Base-by-base conservation (phyloP, 35 echinoderm and acorn worm genomes). In the Ophiothrix spiculata region DNA sequence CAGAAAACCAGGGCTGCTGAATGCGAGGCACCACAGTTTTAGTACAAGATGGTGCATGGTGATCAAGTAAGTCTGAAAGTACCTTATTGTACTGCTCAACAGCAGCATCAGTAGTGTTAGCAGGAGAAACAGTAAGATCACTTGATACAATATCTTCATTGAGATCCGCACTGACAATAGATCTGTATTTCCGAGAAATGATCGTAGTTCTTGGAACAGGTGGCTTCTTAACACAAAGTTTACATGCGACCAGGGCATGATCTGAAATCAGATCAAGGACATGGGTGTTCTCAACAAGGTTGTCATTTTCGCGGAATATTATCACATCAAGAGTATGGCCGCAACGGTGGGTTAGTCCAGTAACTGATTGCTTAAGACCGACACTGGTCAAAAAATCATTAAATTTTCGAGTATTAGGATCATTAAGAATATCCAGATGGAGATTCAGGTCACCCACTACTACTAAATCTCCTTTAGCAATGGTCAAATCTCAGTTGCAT, bases 391-490 rank as follows among this genome's bases (percentile, higher is more conserved):
- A 39, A 23, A 42, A 16, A 0, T 42, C 40, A 23, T 49, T 14
- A 35, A 83, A 83, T 32, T 39, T 34, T 49, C 23, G 32, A 17
- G 39, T 25, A 33, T 83, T 36, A 31, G 31, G 37, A 83, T 83
- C 80, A 42, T 54, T 56, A 54, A 23, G 17, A 19, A 56, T 19
- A 45, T 83, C 40, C 25, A 83, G 19, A 56, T 83, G 80, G 56
- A 83, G 56, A 39, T 83, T 83, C 32, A 83, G 40, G 40, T 83
- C 80, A 28, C 80, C 80, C 0, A 83, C 80, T 0, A 79, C 23
- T 37, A 79, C 77, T 36, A 79, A 36, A 37, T 79, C 77, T 34
- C 77, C 77, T 37, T 79, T 79, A 21, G 77, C 0, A 37, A 79
- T 21, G 35, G 77, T 37, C 0, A 34, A 36, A 37, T 79, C 36